Base-by-base conservation (phyloP, 2,888 invertebrate genomes). In the Laothoe populi region DNA sequence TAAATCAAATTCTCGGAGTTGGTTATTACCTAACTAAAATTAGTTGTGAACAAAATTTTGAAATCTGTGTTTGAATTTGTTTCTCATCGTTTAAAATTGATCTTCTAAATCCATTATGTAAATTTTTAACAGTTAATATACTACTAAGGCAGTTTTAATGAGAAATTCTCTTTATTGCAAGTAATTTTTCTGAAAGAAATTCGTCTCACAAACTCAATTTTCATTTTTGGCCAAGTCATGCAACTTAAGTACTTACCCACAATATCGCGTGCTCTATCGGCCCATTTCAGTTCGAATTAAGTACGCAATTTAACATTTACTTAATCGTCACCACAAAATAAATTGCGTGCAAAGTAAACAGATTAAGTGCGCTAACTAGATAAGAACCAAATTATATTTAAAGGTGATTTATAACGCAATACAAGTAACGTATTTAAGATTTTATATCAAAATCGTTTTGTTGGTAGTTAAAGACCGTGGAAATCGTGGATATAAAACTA, bases 271-370 rank as follows among this genome's bases (percentile, higher is more conserved):
- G 31, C 31, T 19, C 31, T 53, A 53, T 53, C 53, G 35, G 19
- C 16, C 53, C 35, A 35, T 53, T 53, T 38, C 57, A 21, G 38
- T 23, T 57, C 57, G 24, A 42, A 57, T 40, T 57, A 57, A 38
- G 53, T 35, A 53, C 53, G 31, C 19, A 53, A 60, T 35, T 38
- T 46, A 48, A 60, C 31, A 44, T 60, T 60, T 60, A 38, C 11
- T 38, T 45, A 35, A 45, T 61, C 45, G 31, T 40, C 57, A 35
- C 57, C 44, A 57, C 19, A 45, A 45, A 40, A 62, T 35, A 58
- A 62, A 58, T 62, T 62, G 46, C 62, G 57, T 58, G 62, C 46
- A 62, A 21, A 62, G 57, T 38, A 57, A 24, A 62, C 57, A 38
- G 62, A 62, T 62, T 62, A 62, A 62, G 21, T 45, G 42, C 42